Conservation (phyloP, 2,797 vertebrate species). For the Aplochiton taeniatus region DNA sequence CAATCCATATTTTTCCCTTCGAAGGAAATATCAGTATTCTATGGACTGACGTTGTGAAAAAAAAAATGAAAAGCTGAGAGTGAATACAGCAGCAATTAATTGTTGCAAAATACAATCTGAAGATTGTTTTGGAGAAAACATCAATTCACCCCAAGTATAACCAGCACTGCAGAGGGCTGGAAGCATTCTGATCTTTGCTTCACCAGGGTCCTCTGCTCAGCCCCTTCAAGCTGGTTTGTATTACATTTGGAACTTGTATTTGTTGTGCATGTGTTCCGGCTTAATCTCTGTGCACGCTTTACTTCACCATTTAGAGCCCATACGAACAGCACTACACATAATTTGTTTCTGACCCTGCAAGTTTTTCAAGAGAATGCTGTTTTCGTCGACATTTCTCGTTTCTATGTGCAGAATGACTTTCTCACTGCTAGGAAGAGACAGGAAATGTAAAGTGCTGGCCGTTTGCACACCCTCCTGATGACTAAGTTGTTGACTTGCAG, state of each 20-base stretch:
- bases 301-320: too few relatives aligned
- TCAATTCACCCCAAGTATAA: not conserved
- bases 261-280: not conserved
- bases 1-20: not conserved
- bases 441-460: too few relatives aligned
- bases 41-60: not conserved
- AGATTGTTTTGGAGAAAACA: conserved; percentile 1
- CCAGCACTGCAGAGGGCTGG: too few relatives aligned
- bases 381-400: too few relatives aligned
- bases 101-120: conserved; percentile 5
- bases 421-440: too few relatives aligned
- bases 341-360: too few relatives aligned
- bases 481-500: too few relatives aligned
- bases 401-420: too few relatives aligned
- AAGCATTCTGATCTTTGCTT: not conserved
- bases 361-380: too few relatives aligned
- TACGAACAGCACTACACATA: too few relatives aligned
- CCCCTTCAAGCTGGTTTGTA: conserved; percentile 26
- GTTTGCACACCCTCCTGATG: too few relatives aligned
- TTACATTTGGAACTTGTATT: not conserved
- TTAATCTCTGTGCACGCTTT: too few relatives aligned
- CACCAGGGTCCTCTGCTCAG: conserved; percentile 15
- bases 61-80: conserved; percentile 5
- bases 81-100: not conserved
- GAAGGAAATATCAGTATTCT: not conserved